Evolutionary conservation across 1,140 invertebrate species (phyloP).

Genomic region (Magallana gigas): DNA sequence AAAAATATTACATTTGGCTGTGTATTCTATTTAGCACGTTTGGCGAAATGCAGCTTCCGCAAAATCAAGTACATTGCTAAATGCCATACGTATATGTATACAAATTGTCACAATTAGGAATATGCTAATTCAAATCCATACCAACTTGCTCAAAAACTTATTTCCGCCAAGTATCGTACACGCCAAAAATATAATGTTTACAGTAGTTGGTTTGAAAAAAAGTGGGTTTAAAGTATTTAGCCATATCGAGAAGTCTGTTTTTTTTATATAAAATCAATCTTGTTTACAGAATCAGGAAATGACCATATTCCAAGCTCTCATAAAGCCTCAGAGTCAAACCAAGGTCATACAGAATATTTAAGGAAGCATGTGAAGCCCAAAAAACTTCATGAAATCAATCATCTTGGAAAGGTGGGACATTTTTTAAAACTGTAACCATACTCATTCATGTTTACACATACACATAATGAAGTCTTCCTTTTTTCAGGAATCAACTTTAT

Average conservation of each 20-base stretch:
- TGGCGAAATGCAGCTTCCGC: too few species aligned
- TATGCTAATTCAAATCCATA: too few species aligned
- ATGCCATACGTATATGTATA: too few species aligned
- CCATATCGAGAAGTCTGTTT: not conserved
- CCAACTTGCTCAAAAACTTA: too few species aligned
- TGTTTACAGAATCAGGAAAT: not conserved
- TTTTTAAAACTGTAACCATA: not conserved
- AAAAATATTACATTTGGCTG: too few species aligned
- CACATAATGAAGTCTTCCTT: too few species aligned
- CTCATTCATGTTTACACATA: too few species aligned
- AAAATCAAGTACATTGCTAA: too few species aligned
- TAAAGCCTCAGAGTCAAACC: not conserved
- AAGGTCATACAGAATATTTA: not conserved
- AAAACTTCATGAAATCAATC: conserved; percentile 5
- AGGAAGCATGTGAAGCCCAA: not conserved
- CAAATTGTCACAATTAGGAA: too few species aligned
- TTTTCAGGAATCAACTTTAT: too few species aligned
- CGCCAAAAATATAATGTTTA: not conserved
- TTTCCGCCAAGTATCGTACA: too few species aligned
- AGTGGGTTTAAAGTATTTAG: not conserved
- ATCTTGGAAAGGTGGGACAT: not conserved
- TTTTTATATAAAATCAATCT: not conserved
- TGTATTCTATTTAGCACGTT: too few species aligned
- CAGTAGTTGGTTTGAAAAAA: not conserved
- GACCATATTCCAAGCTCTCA: not conserved